Evolutionary conservation across 1,140 invertebrate genomes (phyloP).

Genomic region (Macrobrachium rosenbergii): DNA sequence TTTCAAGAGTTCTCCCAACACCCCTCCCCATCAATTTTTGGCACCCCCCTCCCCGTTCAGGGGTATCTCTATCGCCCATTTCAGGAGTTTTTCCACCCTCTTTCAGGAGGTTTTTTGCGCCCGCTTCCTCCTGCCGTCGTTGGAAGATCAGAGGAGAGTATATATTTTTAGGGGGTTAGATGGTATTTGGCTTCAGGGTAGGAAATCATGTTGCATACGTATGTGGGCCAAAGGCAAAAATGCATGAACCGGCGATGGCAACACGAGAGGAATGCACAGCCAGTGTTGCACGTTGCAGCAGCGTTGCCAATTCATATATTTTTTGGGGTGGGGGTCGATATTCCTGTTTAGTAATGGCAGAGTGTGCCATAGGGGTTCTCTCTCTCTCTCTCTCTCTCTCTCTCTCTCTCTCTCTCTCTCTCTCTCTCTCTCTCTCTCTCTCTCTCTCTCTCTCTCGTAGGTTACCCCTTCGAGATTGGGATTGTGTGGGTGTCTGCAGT

Average conservation of each 20-base stretch:
- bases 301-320: constrained; percentile 38
- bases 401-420: no score
- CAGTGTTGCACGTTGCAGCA: constrained; percentile 38
- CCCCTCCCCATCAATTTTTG: no score
- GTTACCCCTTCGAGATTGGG: background rate
- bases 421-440: no score
- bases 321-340: background rate
- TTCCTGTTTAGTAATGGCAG: no score
- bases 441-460: no score
- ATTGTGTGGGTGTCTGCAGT: background rate
- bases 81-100: no score
- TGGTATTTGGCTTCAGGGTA: background rate
- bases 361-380: no score
- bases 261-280: constrained; percentile 46
- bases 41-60: background rate
- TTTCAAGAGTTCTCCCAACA: no score
- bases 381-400: no score
- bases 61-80: background rate
- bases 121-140: no score
- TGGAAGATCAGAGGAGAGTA: no score
- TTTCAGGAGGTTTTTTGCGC: no score
- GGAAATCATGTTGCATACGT: background rate
- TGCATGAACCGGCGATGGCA: constrained; percentile 41
- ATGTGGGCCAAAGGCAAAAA: background rate
- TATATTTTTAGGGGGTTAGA: background rate